Evolutionary conservation across 2,888 invertebrate species (phyloP), one percentile per base, ranked within the genome.

Genomic region (Mythimna albipuncta): DNA sequence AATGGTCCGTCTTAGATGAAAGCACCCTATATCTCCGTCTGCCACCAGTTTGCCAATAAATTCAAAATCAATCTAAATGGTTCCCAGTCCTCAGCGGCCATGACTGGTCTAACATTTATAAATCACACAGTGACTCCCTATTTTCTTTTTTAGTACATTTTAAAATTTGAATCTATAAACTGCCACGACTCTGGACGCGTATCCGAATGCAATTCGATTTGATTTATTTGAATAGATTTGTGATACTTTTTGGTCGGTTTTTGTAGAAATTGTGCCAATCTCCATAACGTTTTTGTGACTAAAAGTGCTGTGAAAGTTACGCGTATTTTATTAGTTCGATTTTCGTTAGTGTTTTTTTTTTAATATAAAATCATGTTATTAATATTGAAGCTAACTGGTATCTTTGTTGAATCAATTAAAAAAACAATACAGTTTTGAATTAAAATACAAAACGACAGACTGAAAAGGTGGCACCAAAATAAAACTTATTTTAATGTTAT

Each of bases 31-130:
- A 84, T 85, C 83, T 83, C 74, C 61, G 71, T 38, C 87, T 89
- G 91, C 91, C 90, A 91, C 89, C 90, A 90, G 91, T 92, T 91
- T 88, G 89, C 91, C 93, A 93, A 94, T 94, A 94, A 93, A 94
- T 94, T 92, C 89, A 90, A 91, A 93, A 94, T 94, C 94, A 94
- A 94, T 94, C 92, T 91, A 90, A 90, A 89, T 84, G 75, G 84
- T 79, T 80, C 76, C 83, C 83, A 81, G 76, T 82, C 84, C 83
- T 84, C 75, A 74, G 71, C 63, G 72, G 77, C 77, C 80, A 83
- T 84, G 75, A 82, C 81, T 83, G 70, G 61, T 82, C 71, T 77
- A 75, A 75, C 68, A 77, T 65, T 76, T 84, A 86, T 87, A 86
- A 86, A 87, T 87, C 87, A 87, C 84, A 78, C 65, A 57, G 76